Conservation (phyloP, 2,888 invertebrate species). For the Ectemnius continuus region DNA sequence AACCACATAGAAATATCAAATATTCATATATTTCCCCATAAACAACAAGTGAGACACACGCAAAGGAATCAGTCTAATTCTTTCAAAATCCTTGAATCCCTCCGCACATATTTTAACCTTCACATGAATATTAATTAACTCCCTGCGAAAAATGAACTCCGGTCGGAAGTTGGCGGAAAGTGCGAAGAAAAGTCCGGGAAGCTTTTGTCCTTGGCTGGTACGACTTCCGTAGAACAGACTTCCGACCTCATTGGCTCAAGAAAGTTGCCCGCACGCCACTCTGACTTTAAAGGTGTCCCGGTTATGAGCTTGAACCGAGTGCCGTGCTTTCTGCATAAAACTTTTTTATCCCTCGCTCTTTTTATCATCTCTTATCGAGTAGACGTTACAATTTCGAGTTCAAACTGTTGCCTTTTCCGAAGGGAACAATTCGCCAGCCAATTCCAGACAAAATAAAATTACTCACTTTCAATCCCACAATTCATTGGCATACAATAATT, state of each 20-base stretch:
- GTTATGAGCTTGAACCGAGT: slow-evolving; percentile 31
- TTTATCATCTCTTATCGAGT: slow-evolving; percentile 9
- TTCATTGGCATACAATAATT: too few relatives aligned
- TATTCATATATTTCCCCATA: too few relatives aligned
- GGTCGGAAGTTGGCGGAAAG: not conserved
- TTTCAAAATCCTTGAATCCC: too few relatives aligned
- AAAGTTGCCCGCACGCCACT: not conserved
- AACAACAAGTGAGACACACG: too few relatives aligned
- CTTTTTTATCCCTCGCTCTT: slow-evolving; percentile 15
- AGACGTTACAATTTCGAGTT: not conserved
- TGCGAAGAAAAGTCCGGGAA: slow-evolving; percentile 23
- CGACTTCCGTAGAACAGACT: slow-evolving; percentile 23
- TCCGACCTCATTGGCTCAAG: slow-evolving; percentile 15
- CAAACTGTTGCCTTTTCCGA: too few relatives aligned
- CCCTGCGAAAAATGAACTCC: slow-evolving; percentile 10
- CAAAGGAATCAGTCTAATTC: too few relatives aligned
- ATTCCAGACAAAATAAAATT: too few relatives aligned
- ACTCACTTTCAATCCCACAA: too few relatives aligned
- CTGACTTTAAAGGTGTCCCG: slow-evolving; percentile 22
- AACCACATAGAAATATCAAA: too few relatives aligned
- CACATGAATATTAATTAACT: slow-evolving; percentile 25
- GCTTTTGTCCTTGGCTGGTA: slow-evolving; percentile 27
- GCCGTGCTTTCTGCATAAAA: slow-evolving; percentile 6
- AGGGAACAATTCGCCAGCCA: too few relatives aligned
- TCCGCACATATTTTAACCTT: too few relatives aligned